Base-by-base conservation (phyloP, 1,140 invertebrate species). In the Maniola jurtina region DNA sequence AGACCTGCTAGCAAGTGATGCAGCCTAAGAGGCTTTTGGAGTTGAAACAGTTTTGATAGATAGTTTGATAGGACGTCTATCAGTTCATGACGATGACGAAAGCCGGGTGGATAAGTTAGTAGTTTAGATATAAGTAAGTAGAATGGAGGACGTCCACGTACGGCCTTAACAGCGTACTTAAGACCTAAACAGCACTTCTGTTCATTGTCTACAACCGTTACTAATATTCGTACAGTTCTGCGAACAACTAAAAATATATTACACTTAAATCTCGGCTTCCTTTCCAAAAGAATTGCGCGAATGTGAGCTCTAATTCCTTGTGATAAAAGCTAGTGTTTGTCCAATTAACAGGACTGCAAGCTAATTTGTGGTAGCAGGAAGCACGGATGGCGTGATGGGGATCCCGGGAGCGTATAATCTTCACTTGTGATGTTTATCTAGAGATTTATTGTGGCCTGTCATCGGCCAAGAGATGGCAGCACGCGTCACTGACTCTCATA, bases 361-460 rank as follows among this genome's bases (percentile, higher is more conserved):
- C 81, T 89, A 90, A 90, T 90, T 90, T 90, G 86, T 80, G 68
- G 68, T 76, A 78, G 80, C 83, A 88, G 88, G 88, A 88, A 90
- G 81, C 77, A 89, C 85, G 86, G 88, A 82, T 88, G 84, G 85
- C 77, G 84, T 89, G 82, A 80, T 85, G 81, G 76, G 79, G 78
- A 82, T 78, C 79, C 78, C 80, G 84, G 71, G 70, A 85, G 81
- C 88, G 86, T 90, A 86, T 90, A 90, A 90, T 90, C 86, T 88
- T 78, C 72, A 78, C 77, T 78, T 89, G 77, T 89, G 88, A 90
- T 90, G 83, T 90, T 50, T 90, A 90, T 90, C 88, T 72, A 10
- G 83, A 82, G 88, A 90, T 90, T 90, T 90, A 90, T 89, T 88
- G 86, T 83, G 76, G 72, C 76, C 84, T 87, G 85, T 87, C 86